Conservation (phyloP, 2,113 vertebrate genomes). For the Hydropotes inermis region DNA sequence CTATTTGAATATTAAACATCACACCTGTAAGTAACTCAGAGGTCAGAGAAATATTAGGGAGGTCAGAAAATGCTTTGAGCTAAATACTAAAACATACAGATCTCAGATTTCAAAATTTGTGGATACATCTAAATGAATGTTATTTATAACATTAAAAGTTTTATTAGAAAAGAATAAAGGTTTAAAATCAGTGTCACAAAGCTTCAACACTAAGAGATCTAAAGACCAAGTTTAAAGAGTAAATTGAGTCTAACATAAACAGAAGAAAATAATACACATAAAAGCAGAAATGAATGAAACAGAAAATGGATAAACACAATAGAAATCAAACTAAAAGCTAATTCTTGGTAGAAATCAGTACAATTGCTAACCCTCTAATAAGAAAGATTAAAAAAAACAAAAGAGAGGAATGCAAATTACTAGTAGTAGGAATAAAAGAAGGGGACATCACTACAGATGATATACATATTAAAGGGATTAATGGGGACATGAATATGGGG, state of each 20-base stretch:
- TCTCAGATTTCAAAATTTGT: background rate
- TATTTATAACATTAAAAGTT: background rate
- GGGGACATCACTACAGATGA: background rate
- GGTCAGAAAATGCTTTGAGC: background rate
- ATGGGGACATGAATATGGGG: background rate
- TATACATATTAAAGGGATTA: background rate
- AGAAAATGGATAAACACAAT: background rate
- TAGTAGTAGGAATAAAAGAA: background rate
- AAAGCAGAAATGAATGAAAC: background rate
- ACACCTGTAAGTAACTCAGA: background rate
- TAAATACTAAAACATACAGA: background rate
- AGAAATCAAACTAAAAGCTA: background rate
- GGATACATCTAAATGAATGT: background rate
- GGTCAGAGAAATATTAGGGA: background rate
- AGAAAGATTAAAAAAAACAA: background rate
- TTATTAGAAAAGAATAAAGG: background rate
- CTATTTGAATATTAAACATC: background rate
- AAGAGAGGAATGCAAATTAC: background rate
- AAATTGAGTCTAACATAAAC: background rate
- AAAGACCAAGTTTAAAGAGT: background rate
- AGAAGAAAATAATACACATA: background rate
- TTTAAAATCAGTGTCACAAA: background rate
- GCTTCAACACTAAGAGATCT: background rate
- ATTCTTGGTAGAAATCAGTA: background rate
- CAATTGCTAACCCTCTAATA: background rate